phyloP scores from a whole-genome alignment of 2,113 vertebrate genomes.

The Marmota flaviventris region DNA sequence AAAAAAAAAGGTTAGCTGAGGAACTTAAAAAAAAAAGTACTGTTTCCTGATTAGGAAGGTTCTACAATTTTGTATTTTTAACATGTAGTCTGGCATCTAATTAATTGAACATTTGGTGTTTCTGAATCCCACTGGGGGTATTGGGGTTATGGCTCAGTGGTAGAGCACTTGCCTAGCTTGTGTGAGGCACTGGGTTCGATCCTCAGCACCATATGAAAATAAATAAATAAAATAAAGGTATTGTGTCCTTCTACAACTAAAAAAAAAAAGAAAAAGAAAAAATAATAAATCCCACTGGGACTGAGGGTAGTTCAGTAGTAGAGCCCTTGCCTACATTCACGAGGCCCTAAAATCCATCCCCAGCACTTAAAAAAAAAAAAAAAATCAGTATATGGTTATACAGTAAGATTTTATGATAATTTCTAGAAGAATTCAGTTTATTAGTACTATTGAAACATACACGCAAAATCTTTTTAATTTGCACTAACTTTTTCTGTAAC shows the following conservation, averaged over 20 bases:
- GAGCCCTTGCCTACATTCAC: too few species aligned
- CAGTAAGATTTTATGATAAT: background rate
- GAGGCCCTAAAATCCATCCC: background rate
- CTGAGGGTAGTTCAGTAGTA: background rate
- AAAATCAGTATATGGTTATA: background rate
- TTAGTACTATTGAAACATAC: background rate
- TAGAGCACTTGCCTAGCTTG: too few species aligned
- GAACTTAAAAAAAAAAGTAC: background rate
- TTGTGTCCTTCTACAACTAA: too few species aligned
- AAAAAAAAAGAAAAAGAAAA: too few species aligned
- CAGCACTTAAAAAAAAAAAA: background rate
- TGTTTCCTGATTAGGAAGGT: background rate
- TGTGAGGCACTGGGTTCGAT: too few species aligned
- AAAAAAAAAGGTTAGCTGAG: background rate
- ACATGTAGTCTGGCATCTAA: background rate
- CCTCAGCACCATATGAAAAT: too few species aligned
- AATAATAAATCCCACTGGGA: background rate
- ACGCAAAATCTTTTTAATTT: too few species aligned
- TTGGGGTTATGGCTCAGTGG: too few species aligned
- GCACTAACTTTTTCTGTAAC: too few species aligned
- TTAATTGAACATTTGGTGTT: background rate
- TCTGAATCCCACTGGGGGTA: background rate
- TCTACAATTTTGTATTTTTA: background rate
- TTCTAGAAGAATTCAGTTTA: slow-evolving; percentile 23
- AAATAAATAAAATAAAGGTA: too few species aligned